Percentiles rank a stretch among this genome's conserved stretches.
Evolutionary conservation across 2,113 vertebrate genomes (phyloP).

Genomic region (Antechinus flavipes): DNA sequence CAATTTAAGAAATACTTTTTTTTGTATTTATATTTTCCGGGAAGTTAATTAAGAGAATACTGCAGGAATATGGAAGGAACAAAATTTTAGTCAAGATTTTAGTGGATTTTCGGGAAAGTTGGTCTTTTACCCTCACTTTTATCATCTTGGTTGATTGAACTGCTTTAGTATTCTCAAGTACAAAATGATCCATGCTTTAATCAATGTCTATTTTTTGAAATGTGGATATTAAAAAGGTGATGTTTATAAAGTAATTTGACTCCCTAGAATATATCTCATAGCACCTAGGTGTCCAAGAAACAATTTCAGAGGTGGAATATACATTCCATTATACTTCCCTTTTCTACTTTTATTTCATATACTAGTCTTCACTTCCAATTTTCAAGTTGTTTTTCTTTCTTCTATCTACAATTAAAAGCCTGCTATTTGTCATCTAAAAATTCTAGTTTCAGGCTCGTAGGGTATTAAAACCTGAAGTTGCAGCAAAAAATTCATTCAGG

Average conservation of each 20-base stretch:
- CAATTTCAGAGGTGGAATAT: background rate
- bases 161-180: conserved; percentile 20
- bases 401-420: background rate
- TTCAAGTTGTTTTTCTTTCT: background rate
- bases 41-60: conserved; percentile 43
- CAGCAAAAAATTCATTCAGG: background rate
- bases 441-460: background rate
- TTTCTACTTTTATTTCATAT: background rate
- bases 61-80: background rate
- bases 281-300: background rate
- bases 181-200: conserved; percentile 20
- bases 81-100: background rate
- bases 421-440: background rate
- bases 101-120: background rate
- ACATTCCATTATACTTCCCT: background rate
- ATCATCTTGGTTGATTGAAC: conserved; percentile 15
- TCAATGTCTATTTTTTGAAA: background rate
- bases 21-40: conserved; percentile 50
- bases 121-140: conserved; percentile 26
- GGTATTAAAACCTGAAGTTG: background rate
- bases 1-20: background rate
- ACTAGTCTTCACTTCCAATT: background rate
- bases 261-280: background rate
- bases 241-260: conserved; percentile 6
- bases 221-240: conserved; percentile 35